phyloP scores from a whole-genome alignment of 2,113 vertebrate genomes.

The Panthera leo region DNA sequence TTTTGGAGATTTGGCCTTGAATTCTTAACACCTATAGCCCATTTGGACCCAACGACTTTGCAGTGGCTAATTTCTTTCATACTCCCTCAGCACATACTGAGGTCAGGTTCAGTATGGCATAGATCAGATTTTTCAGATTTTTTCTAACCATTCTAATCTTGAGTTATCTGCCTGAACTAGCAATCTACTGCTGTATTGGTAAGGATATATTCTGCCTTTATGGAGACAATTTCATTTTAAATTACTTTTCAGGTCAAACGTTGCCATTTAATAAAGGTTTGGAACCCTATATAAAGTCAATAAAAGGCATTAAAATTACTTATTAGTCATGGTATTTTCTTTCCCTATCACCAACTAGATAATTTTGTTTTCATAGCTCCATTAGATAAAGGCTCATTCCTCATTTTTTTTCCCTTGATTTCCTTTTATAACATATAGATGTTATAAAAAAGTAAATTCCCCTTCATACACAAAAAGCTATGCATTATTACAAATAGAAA shows the following conservation, averaged over 20 bases:
- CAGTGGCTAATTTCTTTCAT: not conserved
- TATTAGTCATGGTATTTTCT: conserved; percentile 60
- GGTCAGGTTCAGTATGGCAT: not conserved
- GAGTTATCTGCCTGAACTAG: conserved; percentile 30
- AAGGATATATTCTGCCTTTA: conserved; percentile 54
- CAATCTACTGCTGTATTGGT: not conserved
- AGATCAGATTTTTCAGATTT: conserved; percentile 12
- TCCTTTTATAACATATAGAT: not conserved
- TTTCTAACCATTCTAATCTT: conserved; percentile 14
- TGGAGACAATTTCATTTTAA: conserved; percentile 73
- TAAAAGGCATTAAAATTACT: conserved; percentile 70
- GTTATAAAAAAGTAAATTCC: not conserved
- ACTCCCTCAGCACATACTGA: not conserved
- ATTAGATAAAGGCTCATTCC: conserved; percentile 4
- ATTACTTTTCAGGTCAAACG: conserved; percentile 68
- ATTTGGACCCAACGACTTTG: not conserved
- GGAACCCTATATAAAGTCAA: conserved; percentile 52
- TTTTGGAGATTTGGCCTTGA: not conserved
- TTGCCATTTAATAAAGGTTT: conserved; percentile 61
- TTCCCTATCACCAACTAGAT: not conserved
- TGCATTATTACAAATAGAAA: not conserved
- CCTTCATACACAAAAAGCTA: not conserved
- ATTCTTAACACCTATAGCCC: not conserved
- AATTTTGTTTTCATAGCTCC: conserved; percentile 60
- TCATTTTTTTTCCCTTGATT: not conserved